phyloP scores from a whole-genome alignment of 2,113 vertebrate genomes.

The Cyanoramphus novaezelandiae region DNA sequence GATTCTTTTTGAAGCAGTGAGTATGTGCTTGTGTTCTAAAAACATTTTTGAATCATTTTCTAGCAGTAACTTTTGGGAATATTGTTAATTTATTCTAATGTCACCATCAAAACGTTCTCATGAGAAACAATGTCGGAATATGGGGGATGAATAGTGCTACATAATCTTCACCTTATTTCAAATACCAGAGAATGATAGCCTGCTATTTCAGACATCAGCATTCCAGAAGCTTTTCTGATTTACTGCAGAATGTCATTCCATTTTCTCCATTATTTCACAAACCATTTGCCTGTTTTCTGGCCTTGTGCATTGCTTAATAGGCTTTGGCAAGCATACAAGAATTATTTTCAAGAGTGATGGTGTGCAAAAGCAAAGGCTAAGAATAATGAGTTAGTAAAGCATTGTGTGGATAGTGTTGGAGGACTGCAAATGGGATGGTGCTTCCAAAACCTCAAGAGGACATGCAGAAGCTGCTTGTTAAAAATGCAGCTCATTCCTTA shows the following conservation, averaged over 20 bases:
- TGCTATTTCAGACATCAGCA: not conserved
- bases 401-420: not conserved
- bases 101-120: not conserved
- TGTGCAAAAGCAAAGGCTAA: conserved; percentile 16
- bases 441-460: not conserved
- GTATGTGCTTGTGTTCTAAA: not conserved
- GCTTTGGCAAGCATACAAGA: not conserved
- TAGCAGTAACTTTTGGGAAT: not conserved
- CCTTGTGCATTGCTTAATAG: not conserved
- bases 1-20: not conserved
- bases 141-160: not conserved
- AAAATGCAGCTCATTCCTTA: conserved; percentile 2
- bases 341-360: not conserved
- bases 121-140: not conserved
- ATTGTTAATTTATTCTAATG: not conserved
- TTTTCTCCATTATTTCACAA: not conserved
- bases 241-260: not conserved
- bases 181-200: not conserved
- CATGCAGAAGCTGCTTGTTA: conserved; percentile 38
- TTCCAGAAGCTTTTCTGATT: not conserved
- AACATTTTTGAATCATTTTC: not conserved
- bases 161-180: not conserved
- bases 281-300: not conserved
- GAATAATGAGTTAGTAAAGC: conserved; percentile 15
- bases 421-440: not conserved